phyloP scores from a whole-genome alignment of 2,113 vertebrate genomes.

The Phylloscopus trochilus region DNA sequence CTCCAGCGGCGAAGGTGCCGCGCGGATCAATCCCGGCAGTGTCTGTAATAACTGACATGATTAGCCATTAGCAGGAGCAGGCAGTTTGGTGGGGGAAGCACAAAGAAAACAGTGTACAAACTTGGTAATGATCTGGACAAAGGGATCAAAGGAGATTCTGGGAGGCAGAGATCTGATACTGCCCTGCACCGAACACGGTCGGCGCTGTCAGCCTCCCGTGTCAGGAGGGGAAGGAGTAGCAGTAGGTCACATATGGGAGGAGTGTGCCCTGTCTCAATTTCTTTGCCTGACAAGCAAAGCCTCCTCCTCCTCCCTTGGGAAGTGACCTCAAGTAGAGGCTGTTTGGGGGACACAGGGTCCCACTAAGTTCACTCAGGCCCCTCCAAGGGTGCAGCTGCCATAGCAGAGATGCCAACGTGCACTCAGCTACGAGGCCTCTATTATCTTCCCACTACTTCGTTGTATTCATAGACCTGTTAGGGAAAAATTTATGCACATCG shows the following conservation, averaged over 20 bases:
- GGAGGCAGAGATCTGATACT: neutral
- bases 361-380: neutral
- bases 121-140: neutral
- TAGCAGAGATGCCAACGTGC: neutral
- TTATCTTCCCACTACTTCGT: neutral
- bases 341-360: neutral
- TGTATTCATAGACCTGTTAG: slow-evolving; percentile 20
- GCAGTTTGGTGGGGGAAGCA: neutral
- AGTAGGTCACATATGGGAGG: neutral
- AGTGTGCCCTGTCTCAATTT: neutral
- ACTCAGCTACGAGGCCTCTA: neutral
- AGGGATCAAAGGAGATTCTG: neutral
- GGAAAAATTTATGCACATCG: slow-evolving; percentile 11
- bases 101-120: neutral
- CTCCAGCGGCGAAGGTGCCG: neutral
- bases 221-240: neutral
- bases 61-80: neutral
- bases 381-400: accelerated
- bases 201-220: neutral
- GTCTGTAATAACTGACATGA: slow-evolving; percentile 3
- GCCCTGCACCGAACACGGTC: neutral
- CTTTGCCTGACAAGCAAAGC: neutral
- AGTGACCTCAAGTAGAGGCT: neutral
- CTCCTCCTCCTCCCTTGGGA: neutral
- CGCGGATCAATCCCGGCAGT: neutral